phyloP scores from a whole-genome alignment of 2,888 invertebrate genomes.

The Gnatocerus cornutus region DNA sequence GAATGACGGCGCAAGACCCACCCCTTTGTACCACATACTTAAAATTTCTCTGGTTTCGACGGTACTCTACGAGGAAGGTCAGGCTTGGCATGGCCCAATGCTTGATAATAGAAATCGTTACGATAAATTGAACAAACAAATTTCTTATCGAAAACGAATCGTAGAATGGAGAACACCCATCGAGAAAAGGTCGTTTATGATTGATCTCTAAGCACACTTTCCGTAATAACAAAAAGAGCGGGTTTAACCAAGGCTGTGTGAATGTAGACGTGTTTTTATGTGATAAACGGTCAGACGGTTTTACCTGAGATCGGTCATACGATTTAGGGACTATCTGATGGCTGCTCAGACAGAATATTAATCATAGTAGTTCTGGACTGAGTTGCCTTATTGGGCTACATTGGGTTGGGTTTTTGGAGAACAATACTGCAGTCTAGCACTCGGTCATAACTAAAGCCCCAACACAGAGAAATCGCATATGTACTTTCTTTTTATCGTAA shows the following conservation, averaged over 20 bases:
- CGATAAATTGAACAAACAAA: slow-evolving; percentile 35
- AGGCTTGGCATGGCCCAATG: slow-evolving; percentile 6
- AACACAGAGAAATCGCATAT: background rate
- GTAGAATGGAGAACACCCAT: slow-evolving; percentile 13
- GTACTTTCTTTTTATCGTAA: background rate
- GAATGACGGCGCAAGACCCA: slow-evolving; percentile 18
- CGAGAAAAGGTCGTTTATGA: slow-evolving; percentile 10
- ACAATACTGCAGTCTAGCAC: slow-evolving; percentile 13
- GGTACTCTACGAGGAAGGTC: slow-evolving; percentile 1
- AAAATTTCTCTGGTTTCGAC: background rate
- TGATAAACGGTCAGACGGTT: slow-evolving; percentile 11
- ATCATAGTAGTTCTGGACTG: slow-evolving; percentile 6
- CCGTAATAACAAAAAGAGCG: slow-evolving; percentile 9
- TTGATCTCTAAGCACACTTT: slow-evolving; percentile 21
- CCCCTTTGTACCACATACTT: slow-evolving; percentile 2
- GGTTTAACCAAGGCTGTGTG: slow-evolving; percentile 15
- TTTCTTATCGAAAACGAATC: slow-evolving; percentile 29
- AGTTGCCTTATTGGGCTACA: slow-evolving; percentile 11
- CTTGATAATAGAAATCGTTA: slow-evolving; percentile 24
- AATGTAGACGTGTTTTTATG: slow-evolving; percentile 15
- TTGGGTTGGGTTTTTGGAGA: slow-evolving; percentile 2
- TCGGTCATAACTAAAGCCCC: background rate
- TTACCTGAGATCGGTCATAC: slow-evolving; percentile 17
- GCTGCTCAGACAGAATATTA: slow-evolving; percentile 19
- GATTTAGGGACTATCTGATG: slow-evolving; percentile 16